These are phyloP conservation scores for Drosophila dives DNA, from an alignment of 2,888 invertebrate species.

Conservation along the genomic window DNA sequence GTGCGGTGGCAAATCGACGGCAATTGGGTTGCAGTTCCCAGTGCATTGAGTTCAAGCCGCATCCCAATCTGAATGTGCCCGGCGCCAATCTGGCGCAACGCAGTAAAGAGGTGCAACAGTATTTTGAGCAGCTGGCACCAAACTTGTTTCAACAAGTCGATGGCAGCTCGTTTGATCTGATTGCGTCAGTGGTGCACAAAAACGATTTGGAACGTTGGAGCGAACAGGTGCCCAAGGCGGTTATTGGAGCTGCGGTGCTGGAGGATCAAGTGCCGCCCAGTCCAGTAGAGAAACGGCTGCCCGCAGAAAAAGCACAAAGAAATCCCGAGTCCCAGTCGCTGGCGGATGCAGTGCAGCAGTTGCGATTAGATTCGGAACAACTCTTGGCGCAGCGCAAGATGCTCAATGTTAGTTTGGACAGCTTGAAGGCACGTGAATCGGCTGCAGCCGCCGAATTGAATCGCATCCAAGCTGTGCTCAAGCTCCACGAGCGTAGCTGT, in stretches of 20 bases:
- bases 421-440: conserved; percentile 61
- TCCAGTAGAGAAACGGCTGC: conserved; percentile 3
- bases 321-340: conserved; percentile 47
- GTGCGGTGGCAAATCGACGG: conserved; percentile 61
- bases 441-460: conserved; percentile 62
- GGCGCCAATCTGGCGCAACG: conserved; percentile 59
- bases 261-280: conserved; percentile 19
- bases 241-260: background rate
- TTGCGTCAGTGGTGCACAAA: conserved; percentile 80
- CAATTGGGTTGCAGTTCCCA: conserved; percentile 68
- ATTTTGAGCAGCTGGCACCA: conserved; percentile 72
- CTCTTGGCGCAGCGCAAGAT: conserved; percentile 59
- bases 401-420: conserved; percentile 41
- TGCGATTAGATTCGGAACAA: conserved; percentile 64
- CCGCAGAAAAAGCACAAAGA: background rate
- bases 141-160: conserved; percentile 80
- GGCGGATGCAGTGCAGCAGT: conserved; percentile 61
- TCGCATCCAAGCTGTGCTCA: conserved; percentile 84
- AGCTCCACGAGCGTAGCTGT: conserved; percentile 87
- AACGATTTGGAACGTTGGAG: conserved; percentile 72
- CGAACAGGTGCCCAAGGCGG: conserved; percentile 32
- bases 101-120: conserved; percentile 67
- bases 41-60: conserved; percentile 78
- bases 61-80: conserved; percentile 82
- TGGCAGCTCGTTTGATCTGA: conserved; percentile 69